These are phyloP conservation scores for Philantomba maxwellii DNA, from an alignment of 2,113 vertebrate genomes.

Conservation along the genomic window DNA sequence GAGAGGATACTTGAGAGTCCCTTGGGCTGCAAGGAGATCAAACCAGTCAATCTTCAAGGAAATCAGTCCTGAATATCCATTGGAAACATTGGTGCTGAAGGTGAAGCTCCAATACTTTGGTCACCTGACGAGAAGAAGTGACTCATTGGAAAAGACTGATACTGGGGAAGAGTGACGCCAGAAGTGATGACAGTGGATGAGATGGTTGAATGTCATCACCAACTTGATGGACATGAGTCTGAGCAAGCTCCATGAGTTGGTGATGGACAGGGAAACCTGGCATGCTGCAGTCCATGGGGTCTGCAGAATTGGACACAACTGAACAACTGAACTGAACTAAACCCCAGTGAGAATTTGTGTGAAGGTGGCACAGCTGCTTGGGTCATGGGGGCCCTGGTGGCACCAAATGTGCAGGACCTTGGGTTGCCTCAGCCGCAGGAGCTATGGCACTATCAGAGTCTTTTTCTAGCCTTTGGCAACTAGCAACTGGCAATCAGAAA, in stretches of 20 bases:
- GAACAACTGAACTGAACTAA: background rate
- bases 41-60: background rate
- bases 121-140: background rate
- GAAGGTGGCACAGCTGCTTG: background rate
- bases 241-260: background rate
- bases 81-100: background rate
- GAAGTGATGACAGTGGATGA: background rate
- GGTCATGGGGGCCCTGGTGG: background rate
- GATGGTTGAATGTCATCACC: background rate
- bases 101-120: background rate
- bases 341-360: background rate
- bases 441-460: background rate
- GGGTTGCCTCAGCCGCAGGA: background rate
- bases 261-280: background rate
- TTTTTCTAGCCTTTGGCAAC: background rate
- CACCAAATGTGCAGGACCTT: background rate
- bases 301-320: background rate
- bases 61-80: background rate
- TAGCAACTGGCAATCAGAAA: background rate
- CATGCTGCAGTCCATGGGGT: background rate
- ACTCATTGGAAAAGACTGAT: background rate
- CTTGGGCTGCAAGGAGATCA: background rate
- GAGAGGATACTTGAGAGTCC: background rate
- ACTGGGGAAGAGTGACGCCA: background rate
- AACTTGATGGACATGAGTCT: background rate